Conservation (phyloP, 2,888 invertebrate species). For the Caenorhabditis wallacei region DNA sequence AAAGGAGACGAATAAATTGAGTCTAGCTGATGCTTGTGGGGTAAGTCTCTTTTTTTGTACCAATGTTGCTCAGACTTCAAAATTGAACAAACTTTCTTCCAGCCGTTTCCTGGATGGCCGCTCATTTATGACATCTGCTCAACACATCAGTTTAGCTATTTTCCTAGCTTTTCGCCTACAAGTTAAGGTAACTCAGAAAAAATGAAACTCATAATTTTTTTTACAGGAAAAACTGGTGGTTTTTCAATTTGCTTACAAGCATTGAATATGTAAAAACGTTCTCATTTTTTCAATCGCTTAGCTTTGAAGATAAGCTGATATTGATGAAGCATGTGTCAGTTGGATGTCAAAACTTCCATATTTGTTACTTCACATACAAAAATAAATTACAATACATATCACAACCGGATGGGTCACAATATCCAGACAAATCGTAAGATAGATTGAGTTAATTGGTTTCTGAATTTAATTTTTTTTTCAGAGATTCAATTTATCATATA, state of each 20-base stretch:
- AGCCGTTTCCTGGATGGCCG: slow-evolving; percentile 42
- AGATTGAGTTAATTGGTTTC: neutral
- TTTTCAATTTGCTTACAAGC: slow-evolving; percentile 40
- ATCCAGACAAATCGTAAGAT: slow-evolving; percentile 15
- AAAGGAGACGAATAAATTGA: neutral
- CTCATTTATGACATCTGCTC: neutral
- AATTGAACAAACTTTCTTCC: neutral
- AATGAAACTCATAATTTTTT: neutral
- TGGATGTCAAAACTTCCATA: slow-evolving; percentile 26
- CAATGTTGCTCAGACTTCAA: too few species aligned
- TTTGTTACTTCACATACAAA: slow-evolving; percentile 13
- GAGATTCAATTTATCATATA: too few species aligned
- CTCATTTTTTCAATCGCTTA: slow-evolving; percentile 32
- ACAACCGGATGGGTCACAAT: slow-evolving; percentile 43
- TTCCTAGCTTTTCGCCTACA: neutral
- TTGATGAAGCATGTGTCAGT: slow-evolving; percentile 25
- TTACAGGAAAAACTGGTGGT: slow-evolving; percentile 37
- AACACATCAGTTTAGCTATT: neutral
- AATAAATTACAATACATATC: slow-evolving; percentile 10
- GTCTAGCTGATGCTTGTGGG: slow-evolving; percentile 14
- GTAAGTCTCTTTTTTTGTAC: too few species aligned
- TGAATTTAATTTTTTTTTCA: neutral
- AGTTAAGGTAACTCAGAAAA: neutral
- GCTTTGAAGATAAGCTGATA: slow-evolving; percentile 3
- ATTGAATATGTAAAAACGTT: slow-evolving; percentile 55